Conservation (phyloP, 2,113 vertebrate species). For the Hystrix brachyura region DNA sequence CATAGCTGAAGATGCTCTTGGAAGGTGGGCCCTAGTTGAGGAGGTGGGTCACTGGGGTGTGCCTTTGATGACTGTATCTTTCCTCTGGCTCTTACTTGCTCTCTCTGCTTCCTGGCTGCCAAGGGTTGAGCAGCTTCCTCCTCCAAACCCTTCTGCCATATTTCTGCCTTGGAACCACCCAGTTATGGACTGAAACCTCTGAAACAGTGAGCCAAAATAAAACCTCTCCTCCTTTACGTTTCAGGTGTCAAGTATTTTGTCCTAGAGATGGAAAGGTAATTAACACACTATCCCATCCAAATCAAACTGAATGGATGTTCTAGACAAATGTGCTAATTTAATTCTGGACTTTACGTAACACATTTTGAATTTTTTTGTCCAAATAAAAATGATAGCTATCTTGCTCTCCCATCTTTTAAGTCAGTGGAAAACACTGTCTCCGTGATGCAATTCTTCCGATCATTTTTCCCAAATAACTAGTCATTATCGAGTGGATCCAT, state of each 20-base stretch:
- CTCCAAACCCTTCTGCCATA: not conserved
- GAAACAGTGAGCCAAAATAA: not conserved
- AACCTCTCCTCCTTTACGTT: not conserved
- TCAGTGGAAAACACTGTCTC: not conserved
- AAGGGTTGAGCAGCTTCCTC: not conserved
- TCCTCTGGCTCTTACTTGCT: not conserved
- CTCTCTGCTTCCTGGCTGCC: not conserved
- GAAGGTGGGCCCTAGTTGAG: not conserved
- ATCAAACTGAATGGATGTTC: not conserved
- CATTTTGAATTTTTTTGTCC: conserved; percentile 6
- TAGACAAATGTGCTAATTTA: not conserved
- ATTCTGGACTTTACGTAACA: not conserved
- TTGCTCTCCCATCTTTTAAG: not conserved
- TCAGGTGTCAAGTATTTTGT: not conserved
- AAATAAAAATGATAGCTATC: not conserved
- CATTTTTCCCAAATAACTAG: not conserved
- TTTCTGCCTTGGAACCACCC: not conserved
- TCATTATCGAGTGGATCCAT: not conserved
- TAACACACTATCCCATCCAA: not conserved
- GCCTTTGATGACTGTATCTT: not conserved
- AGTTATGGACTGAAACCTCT: not conserved
- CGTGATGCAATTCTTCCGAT: not conserved
- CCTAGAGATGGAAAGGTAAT: not conserved
- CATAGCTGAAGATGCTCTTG: not conserved
- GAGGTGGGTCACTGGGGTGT: not conserved